Conservation (phyloP, 2,113 vertebrate species). For the Anas platyrhynchos region DNA sequence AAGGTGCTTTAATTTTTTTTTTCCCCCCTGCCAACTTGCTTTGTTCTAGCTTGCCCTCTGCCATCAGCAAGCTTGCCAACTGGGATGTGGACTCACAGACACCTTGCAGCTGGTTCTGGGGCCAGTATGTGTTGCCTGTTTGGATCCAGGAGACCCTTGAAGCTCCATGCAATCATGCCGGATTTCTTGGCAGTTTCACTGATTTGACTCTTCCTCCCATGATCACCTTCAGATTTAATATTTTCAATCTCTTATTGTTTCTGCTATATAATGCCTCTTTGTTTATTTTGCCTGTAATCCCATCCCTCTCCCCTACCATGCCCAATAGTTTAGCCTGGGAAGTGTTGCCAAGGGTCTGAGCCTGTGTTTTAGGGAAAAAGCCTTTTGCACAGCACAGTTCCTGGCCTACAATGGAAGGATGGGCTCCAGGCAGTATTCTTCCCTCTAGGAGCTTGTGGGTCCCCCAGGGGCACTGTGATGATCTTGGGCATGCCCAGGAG, state of each 20-base stretch:
- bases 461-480: neutral
- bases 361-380: neutral
- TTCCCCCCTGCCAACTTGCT: neutral
- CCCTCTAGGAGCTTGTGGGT: neutral
- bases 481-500: neutral
- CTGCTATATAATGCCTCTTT: neutral
- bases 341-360: neutral
- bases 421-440: neutral
- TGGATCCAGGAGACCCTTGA: neutral
- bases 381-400: neutral
- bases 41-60: neutral
- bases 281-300: neutral
- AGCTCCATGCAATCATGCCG: neutral
- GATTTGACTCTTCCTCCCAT: neutral
- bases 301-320: neutral
- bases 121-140: fast-evolving
- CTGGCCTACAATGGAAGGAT: neutral
- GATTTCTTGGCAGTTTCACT: neutral
- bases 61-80: neutral
- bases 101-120: neutral
- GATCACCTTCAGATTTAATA: neutral
- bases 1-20: neutral
- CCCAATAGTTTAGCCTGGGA: neutral
- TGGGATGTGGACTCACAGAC: neutral
- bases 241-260: neutral